Evolutionary conservation across 1,140 invertebrate genomes (phyloP).

Genomic region (Gryon sp.): DNA sequence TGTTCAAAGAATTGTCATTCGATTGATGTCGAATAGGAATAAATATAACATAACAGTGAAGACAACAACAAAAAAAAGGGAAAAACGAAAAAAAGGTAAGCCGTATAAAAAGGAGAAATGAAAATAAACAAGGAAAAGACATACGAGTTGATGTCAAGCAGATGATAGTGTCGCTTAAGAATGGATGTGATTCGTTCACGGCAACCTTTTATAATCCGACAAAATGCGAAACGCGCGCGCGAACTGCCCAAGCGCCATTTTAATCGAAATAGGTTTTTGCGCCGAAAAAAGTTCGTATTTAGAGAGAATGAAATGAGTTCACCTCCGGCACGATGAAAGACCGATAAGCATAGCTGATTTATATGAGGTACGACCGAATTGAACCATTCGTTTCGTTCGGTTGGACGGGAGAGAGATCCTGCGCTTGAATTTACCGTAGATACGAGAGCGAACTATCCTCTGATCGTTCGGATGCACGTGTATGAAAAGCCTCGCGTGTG

Average conservation of each 20-base stretch:
- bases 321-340: slow-evolving; percentile 78
- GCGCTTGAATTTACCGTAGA: slow-evolving; percentile 69
- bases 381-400: slow-evolving; percentile 72
- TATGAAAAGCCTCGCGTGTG: slow-evolving; percentile 61
- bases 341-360: slow-evolving; percentile 78
- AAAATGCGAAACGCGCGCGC: slow-evolving; percentile 67
- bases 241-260: slow-evolving; percentile 69
- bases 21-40: slow-evolving; percentile 37
- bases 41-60: slow-evolving; percentile 37
- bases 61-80: slow-evolving; percentile 8
- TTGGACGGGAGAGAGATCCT: slow-evolving; percentile 67
- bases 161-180: slow-evolving; percentile 61
- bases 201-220: slow-evolving; percentile 64
- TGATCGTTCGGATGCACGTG: slow-evolving; percentile 44
- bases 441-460: slow-evolving; percentile 59
- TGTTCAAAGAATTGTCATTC: slow-evolving; percentile 28
- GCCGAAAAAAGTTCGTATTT: slow-evolving; percentile 78
- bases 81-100: slow-evolving; percentile 4
- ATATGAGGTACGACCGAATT: slow-evolving; percentile 71
- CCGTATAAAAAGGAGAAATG: slow-evolving; percentile 1
- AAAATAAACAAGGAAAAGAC: slow-evolving; percentile 32
- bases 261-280: slow-evolving; percentile 80
- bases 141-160: slow-evolving; percentile 42
- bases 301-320: slow-evolving; percentile 80
- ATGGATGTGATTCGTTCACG: slow-evolving; percentile 61